A percentile compares a stretch with the other conserved stretches of the same genome.
Evolutionary conservation across 2,113 vertebrate genomes (phyloP).

Genomic region (Xyrauchen texanus): DNA sequence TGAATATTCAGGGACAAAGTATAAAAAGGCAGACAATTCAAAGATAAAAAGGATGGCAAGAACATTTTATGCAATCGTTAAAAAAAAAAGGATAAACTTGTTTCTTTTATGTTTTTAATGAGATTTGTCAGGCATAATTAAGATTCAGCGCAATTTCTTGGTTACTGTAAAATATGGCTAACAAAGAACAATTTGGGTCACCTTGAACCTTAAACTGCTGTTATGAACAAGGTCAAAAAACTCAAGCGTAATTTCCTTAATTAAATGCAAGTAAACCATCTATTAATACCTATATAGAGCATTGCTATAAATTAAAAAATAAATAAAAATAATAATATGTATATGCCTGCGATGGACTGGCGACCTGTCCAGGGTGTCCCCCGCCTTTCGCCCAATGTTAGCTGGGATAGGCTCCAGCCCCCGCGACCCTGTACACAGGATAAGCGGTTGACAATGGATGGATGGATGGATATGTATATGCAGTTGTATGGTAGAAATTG

Average conservation of each 20-base stretch:
- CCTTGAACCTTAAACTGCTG: constrained; percentile 30
- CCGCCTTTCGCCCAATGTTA: too few species aligned
- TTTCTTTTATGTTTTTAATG: constrained; percentile 36
- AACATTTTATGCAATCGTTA: constrained; percentile 52
- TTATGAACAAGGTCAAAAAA: not conserved
- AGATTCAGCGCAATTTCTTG: constrained; percentile 35
- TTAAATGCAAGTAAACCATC: not conserved
- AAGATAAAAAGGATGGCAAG: constrained; percentile 44
- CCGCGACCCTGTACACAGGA: too few species aligned
- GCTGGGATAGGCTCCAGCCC: too few species aligned
- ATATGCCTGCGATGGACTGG: too few species aligned
- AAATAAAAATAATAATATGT: too few species aligned
- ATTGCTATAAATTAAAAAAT: not conserved
- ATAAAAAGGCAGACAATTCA: constrained; percentile 52
- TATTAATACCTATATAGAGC: not conserved
- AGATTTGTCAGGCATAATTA: constrained; percentile 51
- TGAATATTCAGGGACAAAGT: constrained; percentile 69
- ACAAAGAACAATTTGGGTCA: constrained; percentile 38
- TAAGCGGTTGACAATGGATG: too few species aligned
- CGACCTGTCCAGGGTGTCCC: too few species aligned
- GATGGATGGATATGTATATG: too few species aligned
- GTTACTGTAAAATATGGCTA: constrained; percentile 35
- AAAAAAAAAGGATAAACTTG: constrained; percentile 38
- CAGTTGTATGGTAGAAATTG: not conserved
- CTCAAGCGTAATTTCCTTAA: not conserved